Conservation (phyloP, 2,797 vertebrate species). For the Hippocampus kuda region DNA sequence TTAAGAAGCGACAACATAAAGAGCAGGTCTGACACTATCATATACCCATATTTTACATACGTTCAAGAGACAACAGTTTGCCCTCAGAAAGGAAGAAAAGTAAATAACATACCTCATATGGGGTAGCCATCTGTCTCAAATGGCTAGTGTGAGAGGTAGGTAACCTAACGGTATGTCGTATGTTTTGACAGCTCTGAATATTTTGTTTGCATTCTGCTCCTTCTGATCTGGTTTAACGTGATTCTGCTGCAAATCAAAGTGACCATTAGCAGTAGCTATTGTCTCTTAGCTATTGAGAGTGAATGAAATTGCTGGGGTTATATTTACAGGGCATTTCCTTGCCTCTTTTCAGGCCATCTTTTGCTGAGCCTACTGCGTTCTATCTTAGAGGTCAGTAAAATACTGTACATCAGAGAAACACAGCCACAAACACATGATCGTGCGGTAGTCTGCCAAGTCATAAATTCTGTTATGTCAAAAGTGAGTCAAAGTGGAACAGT, state of each 20-base stretch:
- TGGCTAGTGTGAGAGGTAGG: no score
- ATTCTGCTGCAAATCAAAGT: not conserved
- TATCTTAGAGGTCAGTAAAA: not conserved
- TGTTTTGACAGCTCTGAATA: no score
- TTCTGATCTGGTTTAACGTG: no score
- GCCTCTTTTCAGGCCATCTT: not conserved
- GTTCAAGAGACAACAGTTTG: not conserved
- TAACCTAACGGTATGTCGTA: no score
- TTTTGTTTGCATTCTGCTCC: no score
- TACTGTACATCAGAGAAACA: slow-evolving; percentile 1
- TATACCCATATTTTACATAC: not conserved
- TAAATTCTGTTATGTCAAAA: slow-evolving; percentile 14
- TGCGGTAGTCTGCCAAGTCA: not conserved
- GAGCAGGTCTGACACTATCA: no score
- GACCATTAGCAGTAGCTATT: not conserved
- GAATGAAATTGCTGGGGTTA: slow-evolving; percentile 42
- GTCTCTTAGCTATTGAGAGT: slow-evolving; percentile 29
- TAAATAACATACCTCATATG: not conserved
- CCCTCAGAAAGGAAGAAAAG: not conserved
- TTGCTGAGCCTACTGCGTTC: not conserved
- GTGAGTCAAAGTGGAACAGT: slow-evolving; percentile 8
- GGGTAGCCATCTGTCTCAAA: no score
- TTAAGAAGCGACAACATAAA: not conserved
- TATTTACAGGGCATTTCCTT: not conserved
- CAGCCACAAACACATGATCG: not conserved